Evolutionary conservation across 2,113 vertebrate genomes (phyloP), one percentile per base, ranked within the genome.

Genomic region (Upupa epops): DNA sequence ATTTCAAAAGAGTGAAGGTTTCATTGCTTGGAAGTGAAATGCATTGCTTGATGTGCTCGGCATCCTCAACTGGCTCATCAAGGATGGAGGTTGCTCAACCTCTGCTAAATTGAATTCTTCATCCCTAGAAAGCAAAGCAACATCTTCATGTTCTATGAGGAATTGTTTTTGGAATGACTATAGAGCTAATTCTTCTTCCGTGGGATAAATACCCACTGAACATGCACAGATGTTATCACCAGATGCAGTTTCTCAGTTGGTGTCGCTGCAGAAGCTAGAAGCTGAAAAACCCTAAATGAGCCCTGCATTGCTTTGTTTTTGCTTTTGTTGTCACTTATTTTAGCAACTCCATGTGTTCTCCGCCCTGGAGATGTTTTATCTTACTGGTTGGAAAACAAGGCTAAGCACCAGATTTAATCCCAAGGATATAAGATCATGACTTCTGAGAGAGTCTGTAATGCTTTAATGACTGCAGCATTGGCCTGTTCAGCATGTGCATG

Each of bases 361-460:
- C 5, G 81, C 83, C 87, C 60, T 65, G 32, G 83, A 88, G 85
- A 48, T 89, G 36, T 75, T 76, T 92, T 48, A 61, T 59, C 75
- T n/a, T 88, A 92, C 83, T 69, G 55, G n/a, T 71, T 75, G 64
- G 74, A 85, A 96, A 96, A 66, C 26, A 88, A 93, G 89, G 59
- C 59, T 91, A 49, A 89, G 37, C 37, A 80, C 48, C 26, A 75
- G 85, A 83, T 93, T 76, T 85, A 93, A 94, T 86, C 60, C 37
- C 64, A 59, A 71, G 80, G 48, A 56, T 71, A 11, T 28, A 86
- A 77, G 13, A 86, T 51, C 66, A 31, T 29, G 60, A 55, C 52
- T 88, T 83, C 55, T 91, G n/a, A 28, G 59, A 70, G 34, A 90
- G 73, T 46, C 46, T 75, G 42, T 91, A 94, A 68, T 88, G 96